Percentiles rank a stretch among this genome's conserved stretches.
Evolutionary conservation across 1,140 invertebrate species (phyloP).

Genomic region (Atta colombica): DNA sequence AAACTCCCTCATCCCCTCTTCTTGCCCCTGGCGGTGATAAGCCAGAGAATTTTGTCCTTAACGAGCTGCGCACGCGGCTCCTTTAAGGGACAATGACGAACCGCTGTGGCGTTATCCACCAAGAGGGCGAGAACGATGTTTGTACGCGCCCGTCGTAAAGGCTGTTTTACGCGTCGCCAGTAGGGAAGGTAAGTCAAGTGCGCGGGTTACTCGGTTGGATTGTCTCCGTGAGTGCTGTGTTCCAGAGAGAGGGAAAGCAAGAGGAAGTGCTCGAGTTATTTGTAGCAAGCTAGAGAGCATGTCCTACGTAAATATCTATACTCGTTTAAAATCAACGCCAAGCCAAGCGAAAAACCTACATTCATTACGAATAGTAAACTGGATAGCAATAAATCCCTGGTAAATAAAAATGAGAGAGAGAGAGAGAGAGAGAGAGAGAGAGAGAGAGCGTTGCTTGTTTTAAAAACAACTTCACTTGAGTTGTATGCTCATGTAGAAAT

Average conservation of each 20-base stretch:
- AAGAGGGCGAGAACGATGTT: conserved; percentile 52
- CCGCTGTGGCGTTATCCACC: conserved; percentile 50
- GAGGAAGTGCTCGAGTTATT: conserved; percentile 18
- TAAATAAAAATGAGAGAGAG: not conserved
- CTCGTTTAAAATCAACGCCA: conserved; percentile 46
- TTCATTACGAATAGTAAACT: not conserved
- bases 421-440: not conserved
- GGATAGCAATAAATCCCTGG: not conserved
- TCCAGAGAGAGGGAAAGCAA: not conserved
- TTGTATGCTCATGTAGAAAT: not conserved
- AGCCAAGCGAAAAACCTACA: conserved; percentile 6
- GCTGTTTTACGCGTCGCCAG: conserved; percentile 55
- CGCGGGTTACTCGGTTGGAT: conserved; percentile 30
- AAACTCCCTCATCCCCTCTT: conserved; percentile 71
- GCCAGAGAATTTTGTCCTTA: conserved; percentile 76
- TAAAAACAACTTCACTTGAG: not conserved
- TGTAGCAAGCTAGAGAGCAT: conserved; percentile 22
- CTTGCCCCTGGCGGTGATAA: conserved; percentile 71
- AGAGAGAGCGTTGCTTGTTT: not conserved
- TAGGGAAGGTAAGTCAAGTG: conserved; percentile 26
- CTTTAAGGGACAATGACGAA: conserved; percentile 76
- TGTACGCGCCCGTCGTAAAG: conserved; percentile 56
- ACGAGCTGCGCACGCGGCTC: conserved; percentile 67
- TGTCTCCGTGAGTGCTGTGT: conserved; percentile 1
- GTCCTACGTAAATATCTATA: conserved; percentile 53